phyloP scores from a whole-genome alignment of 2,888 invertebrate species.

The Corythucha ciliata region DNA sequence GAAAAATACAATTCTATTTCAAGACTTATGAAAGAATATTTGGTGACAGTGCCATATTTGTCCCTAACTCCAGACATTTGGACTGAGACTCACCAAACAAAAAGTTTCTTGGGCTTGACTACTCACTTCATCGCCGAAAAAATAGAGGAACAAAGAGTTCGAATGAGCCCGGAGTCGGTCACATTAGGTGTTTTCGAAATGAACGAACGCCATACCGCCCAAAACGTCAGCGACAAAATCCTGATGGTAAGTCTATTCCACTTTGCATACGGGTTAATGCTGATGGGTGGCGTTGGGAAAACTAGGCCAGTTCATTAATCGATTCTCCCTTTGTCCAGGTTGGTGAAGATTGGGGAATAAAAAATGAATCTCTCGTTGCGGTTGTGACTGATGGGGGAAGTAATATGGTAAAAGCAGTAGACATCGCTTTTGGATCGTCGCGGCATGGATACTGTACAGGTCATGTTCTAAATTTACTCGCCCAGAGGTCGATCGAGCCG shows the following conservation, averaged over 20 bases:
- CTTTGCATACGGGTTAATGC: no score
- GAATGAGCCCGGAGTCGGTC: no score
- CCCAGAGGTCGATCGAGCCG: slow-evolving; percentile 28
- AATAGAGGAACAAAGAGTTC: no score
- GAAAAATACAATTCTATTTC: slow-evolving; percentile 11
- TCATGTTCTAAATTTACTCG: slow-evolving; percentile 39
- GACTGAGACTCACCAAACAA: slow-evolving; percentile 12
- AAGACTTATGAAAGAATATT: slow-evolving; percentile 11
- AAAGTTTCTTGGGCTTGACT: slow-evolving; percentile 13
- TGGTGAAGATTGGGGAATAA: no score
- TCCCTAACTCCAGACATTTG: slow-evolving; percentile 13
- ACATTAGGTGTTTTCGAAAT: no score
- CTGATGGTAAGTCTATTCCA: no score
- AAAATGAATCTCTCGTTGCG: no score
- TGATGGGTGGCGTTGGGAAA: no score
- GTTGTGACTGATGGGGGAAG: slow-evolving; percentile 34
- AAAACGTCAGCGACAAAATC: no score
- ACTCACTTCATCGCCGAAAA: slow-evolving; percentile 12
- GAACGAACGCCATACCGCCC: no score
- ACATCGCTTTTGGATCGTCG: slow-evolving; percentile 36
- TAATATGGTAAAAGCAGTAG: slow-evolving; percentile 37
- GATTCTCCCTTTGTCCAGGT: no score
- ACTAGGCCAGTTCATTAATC: no score
- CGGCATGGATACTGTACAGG: slow-evolving; percentile 39
- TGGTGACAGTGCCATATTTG: slow-evolving; percentile 8